Base-by-base conservation (phyloP, 2,797 vertebrate species). In the Cynopterus sphinx region DNA sequence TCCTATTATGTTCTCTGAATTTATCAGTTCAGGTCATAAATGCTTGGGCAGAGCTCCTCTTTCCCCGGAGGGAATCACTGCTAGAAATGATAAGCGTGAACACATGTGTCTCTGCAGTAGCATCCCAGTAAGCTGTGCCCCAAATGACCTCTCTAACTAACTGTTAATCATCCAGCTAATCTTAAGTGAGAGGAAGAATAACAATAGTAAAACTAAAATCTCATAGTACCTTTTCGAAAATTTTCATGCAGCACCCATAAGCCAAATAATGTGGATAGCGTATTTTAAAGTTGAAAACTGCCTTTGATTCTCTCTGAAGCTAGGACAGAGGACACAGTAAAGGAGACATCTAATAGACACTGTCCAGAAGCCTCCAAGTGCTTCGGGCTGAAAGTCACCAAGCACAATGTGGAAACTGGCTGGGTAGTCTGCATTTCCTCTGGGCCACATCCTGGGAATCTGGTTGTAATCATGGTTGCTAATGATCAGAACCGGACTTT, bases 251-350 rank as follows among this genome's bases (percentile, higher is more conserved):
- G 81, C 22, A 33, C 43, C 79, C 91, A 90, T 1, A 3, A 93
- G 75, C 63, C 94, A 86, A 86, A 51, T 86, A 79, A 87, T 41
- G 16, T 36, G 9, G 28, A 68, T 26, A 74, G 36, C 2, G 4
- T 68, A 85, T 88, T 94, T 96, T 73, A 90, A 94, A 90, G 57
- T 67, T 71, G 65, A 96, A 83, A 92, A 49, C 4, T 22, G 2
- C n/a, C 59, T 78, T 83, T 86, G 81, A 57, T 46, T 79, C 68
- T 83, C 78, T 92, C 68, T 75, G 36, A 31, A 65, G 21, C 26
- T 41, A 78, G 59, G 57, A 79, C 6, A 83, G 46, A 63, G 78
- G 24, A 78, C 46, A n/a, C 31, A 93, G 78, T 22, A 59, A 96
- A 84, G 75, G 55, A 78, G 36, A 90, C 53, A 31, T 86, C n/a